Conservation (phyloP, 2,888 invertebrate species). For the Mythimna loreyi region DNA sequence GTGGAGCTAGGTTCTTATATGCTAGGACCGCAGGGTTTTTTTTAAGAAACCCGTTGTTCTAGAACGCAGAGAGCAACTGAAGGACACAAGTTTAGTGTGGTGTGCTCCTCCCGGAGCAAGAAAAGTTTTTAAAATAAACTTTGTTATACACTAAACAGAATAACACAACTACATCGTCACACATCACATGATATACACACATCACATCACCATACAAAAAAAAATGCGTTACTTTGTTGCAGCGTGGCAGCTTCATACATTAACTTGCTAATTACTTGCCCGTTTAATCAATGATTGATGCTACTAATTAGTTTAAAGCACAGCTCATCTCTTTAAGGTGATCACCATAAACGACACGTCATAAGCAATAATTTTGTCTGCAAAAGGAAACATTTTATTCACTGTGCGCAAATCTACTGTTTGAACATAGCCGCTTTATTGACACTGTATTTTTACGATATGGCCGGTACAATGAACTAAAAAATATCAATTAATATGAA, state of each 20-base stretch:
- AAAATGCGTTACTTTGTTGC: not conserved
- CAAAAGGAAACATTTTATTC: constrained; percentile 32
- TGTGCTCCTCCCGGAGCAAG: no score
- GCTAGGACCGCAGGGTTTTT: no score
- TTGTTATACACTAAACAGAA: no score
- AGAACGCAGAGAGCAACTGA: no score
- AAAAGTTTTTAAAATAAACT: no score
- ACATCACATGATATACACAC: no score
- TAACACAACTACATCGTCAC: no score
- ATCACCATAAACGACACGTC: constrained; percentile 39
- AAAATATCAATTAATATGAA: constrained; percentile 70
- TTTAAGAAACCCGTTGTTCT: no score
- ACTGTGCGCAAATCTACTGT: constrained; percentile 52
- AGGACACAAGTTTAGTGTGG: no score
- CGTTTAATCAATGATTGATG: constrained; percentile 47
- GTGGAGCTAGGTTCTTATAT: no score
- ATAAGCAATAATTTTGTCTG: constrained; percentile 48
- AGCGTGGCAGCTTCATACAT: no score
- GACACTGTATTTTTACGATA: constrained; percentile 59
- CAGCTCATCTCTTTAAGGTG: constrained; percentile 35
- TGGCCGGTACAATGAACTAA: constrained; percentile 59
- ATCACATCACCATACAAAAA: no score
- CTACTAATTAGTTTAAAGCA: constrained; percentile 39
- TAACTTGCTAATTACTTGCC: constrained; percentile 39
- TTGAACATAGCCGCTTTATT: constrained; percentile 48